These are phyloP conservation scores for Ridgeia piscesae DNA, from an alignment of 1,140 invertebrate genomes.

Conservation along the genomic window DNA sequence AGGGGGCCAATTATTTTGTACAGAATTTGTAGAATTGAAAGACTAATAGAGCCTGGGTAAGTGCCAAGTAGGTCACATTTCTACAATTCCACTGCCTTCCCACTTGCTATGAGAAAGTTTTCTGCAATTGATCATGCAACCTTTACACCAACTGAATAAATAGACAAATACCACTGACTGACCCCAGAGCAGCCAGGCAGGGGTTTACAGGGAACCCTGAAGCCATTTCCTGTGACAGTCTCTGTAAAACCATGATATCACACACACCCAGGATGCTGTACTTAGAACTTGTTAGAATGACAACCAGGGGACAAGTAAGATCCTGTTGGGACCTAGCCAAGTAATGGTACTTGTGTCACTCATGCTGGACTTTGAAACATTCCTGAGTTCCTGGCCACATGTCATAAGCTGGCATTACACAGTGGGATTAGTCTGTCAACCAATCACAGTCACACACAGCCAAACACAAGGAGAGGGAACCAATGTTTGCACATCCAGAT, in stretches of 20 bases:
- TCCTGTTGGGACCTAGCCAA: background rate
- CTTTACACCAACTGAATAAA: background rate
- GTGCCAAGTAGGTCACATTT: too few species aligned
- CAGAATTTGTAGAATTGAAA: too few species aligned
- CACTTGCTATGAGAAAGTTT: background rate
- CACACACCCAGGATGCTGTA: too few species aligned
- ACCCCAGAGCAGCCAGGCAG: background rate
- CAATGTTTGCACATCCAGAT: background rate
- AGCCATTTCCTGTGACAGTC: background rate
- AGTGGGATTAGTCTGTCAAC: background rate
- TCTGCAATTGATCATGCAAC: background rate
- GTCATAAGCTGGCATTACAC: background rate
- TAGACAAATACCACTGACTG: background rate
- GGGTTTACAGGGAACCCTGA: background rate
- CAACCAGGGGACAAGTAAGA: background rate
- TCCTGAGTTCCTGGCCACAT: background rate
- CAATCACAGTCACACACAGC: background rate
- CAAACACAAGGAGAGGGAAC: background rate
- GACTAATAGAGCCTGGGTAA: too few species aligned
- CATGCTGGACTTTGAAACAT: background rate
- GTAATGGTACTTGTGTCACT: background rate
- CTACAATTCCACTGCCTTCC: too few species aligned
- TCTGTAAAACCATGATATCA: background rate
- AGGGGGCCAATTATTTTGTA: too few species aligned
- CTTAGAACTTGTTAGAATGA: background rate